Evolutionary conservation across 2,797 vertebrate genomes (phyloP).

Genomic region (Gouania willdenowi): DNA sequence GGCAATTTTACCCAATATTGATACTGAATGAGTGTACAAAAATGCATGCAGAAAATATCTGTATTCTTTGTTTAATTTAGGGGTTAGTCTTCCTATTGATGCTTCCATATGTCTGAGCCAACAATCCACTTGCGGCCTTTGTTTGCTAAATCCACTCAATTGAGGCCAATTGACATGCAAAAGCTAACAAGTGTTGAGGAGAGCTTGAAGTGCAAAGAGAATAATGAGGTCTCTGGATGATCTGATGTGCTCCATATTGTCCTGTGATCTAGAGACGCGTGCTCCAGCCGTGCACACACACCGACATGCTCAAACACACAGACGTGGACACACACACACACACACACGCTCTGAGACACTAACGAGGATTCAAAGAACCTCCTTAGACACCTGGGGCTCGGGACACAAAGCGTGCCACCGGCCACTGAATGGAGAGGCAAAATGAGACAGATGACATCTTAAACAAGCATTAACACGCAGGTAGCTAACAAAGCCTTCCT

Average conservation of each 20-base stretch:
- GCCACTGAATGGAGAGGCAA: conserved; percentile 39
- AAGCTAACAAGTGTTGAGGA: conserved; percentile 40
- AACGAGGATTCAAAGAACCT: conserved; percentile 65
- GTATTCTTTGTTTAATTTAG: conserved; percentile 12
- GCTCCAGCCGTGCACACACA: conserved; percentile 32
- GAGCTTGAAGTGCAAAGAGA: conserved; percentile 26
- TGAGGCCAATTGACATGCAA: conserved; percentile 30
- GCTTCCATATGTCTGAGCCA: conserved; percentile 5
- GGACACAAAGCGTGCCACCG: conserved; percentile 48
- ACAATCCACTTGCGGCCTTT: conserved; percentile 25
- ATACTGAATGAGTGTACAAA: too few relatives aligned
- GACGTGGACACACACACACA: conserved; percentile 20
- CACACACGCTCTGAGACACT: conserved; percentile 42
- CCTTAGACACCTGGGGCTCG: conserved; percentile 57
- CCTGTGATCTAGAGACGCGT: conserved; percentile 29
- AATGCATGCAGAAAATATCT: too few relatives aligned
- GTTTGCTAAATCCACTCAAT: conserved; percentile 33
- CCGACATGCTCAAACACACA: conserved; percentile 8
- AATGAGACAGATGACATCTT: conserved; percentile 67
- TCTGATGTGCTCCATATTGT: conserved; percentile 65
- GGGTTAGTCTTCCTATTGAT: conserved; percentile 14
- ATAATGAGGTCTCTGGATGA: conserved; percentile 60
- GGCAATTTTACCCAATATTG: too few relatives aligned
- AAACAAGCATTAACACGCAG: conserved; percentile 65
- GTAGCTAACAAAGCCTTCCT: conserved; percentile 60